Evolutionary conservation across 2,888 invertebrate species (phyloP), one percentile per base, ranked within the genome.

Genomic region (Megaustenia siamemsis): DNA sequence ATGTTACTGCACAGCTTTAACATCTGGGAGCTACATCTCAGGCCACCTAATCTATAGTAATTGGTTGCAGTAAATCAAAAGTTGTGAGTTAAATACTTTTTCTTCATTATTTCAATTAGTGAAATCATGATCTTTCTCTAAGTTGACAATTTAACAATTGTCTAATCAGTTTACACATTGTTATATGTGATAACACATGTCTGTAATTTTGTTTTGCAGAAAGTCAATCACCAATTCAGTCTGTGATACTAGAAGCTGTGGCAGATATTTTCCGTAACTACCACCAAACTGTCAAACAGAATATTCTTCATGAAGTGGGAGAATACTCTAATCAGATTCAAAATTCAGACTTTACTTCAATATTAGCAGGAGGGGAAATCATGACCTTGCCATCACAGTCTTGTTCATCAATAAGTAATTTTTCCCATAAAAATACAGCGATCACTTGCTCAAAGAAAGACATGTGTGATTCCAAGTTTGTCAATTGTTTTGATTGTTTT

Each of bases 191-290:
- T n/a, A n/a, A n/a, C n/a, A n/a, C n/a, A n/a, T 32, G 28, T 24
- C n/a, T 75, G 40, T 45, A 18, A 77, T 32, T 53, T 38, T 69
- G 12, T 69, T 40, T 49, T 79, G 12, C 75, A 80, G 79, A 10
- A 56, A 82, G 40, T 18, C 24, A 49, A 45, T 73, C 76, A 2
- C 21, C 35, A 15, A 68, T 83, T 66, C 40, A 78, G 32, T 73
- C 79, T 15, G 75, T 80, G 56, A 80, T 86, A 43, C 56, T 82
- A 49, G 83, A 78, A 10, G 79, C 83, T 35, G 38, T 86, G 43
- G 82, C 83, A 21, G 53, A 83, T 40, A 56, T 75, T 66, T 86
- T 86, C 35, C 40, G 43, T 15, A 75, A 82, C 56, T 83, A 45
- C 56, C 18, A 40, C n/a, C 21, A 6, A 45, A 83, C 66, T 4